Evolutionary conservation across 2,113 vertebrate genomes (phyloP), one percentile per base, ranked within the genome.

Genomic region (Chunga burmeisteri): DNA sequence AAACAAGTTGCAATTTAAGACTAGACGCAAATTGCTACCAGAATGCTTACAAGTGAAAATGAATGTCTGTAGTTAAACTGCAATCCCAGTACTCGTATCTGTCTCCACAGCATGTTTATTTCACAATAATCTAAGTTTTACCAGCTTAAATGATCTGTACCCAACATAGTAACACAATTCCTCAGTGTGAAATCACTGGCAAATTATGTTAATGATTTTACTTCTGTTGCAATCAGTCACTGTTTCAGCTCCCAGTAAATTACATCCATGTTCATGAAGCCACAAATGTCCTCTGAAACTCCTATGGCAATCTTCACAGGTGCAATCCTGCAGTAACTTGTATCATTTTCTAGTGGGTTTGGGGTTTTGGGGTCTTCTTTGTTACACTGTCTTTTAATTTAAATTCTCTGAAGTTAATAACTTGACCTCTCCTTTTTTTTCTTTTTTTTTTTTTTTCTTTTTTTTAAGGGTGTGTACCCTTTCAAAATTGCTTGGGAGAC

Each of bases 171-270:
- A 73, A 65, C 42, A 75, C 19, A 94, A 63, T n/a, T 90, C 32
- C 34, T 87, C 73, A 73, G 40, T 56, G 36, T 81, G 86, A 90
- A 94, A 77, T 68, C 86, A 88, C 62, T 49, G 46, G 46, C 10
- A 90, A 87, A 81, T 93, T 74, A 90, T 40, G n/a, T 36, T 93
- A 91, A 93, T 71, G 47, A 85, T 79, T 94, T 88, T 67, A 84
- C 52, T 91, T 87, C 81, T 90, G 32, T 52, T 92, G 74, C 75
- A 94, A 61, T 73, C 77, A 89, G 68, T 58, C 91, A 30, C 70
- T 63, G 40, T 81, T 93, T 92, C 81, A 90, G 71, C 70, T 88
- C 44, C 44, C 36, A 61, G 71, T 68, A 93, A 93, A 90, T 92
- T 38, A 77, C 40, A 88, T 56, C 53, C 16, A 36, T 13, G 65